Evolutionary conservation across 2,888 invertebrate species (phyloP), one percentile per base, ranked within the genome.

Genomic region (Cephus rjabovi): DNA sequence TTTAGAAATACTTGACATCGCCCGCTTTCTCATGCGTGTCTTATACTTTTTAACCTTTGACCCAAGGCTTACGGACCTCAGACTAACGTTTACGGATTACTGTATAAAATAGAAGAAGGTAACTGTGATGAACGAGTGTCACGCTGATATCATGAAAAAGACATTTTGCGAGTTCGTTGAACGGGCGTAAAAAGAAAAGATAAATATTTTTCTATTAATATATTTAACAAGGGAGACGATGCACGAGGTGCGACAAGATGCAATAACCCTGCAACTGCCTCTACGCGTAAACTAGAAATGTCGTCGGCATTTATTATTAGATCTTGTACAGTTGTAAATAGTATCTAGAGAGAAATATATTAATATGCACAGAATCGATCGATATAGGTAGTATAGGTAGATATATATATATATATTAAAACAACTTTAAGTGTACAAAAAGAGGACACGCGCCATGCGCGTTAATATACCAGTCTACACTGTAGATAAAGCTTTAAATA

Each of bases 61-160:
- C 15, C 40, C 40, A 40, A 40, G 40, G 40, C 77, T 76, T 75
- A 75, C 77, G 81, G 78, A 80, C 80, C 81, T 80, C 75, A 69
- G 75, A 15, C 40, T 15, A 40, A 34, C 73, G 12, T 74, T 77
- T 34, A 74, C 71, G 71, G 34, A 74, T 70, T 37, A 15, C 76
- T 56, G 31, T 12, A 56, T 74, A 30, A 34, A 30, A 75, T 35
- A 40, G 40, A 40, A 40, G 6, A 40, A 15, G 15, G 40, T 76
- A 77, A 76, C 82, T 83, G 83, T 83, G 83, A 83, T 82, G 81
- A 69, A 68, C 74, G 79, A 82, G 80, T 83, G 81, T 82, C 83
- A 83, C 82, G 80, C 78, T 69, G 33, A 70, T 30, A 70, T 70
- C 30, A 70, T 70, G 6, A 34, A 33, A 6, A 33, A 6, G 12